phyloP scores from a whole-genome alignment of 1,140 invertebrate genomes.

The Euglossa dilemma region DNA sequence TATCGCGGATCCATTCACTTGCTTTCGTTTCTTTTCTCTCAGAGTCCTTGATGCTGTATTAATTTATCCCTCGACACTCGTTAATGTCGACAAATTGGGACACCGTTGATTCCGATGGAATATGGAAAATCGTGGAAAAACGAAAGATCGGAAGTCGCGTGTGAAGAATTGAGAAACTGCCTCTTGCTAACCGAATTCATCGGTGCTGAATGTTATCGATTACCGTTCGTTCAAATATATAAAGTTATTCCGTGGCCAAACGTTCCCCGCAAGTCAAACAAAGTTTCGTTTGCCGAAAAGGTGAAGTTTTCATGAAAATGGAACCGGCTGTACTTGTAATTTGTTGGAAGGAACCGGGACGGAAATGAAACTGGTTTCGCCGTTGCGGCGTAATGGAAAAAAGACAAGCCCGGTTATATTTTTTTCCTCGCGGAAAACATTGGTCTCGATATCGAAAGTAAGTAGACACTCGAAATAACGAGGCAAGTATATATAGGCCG shows the following conservation, averaged over 20 bases:
- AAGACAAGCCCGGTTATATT: no score
- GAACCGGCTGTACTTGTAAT: background rate
- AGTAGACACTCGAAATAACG: no score
- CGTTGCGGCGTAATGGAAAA: no score
- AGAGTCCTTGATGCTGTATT: no score
- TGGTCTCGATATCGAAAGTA: no score
- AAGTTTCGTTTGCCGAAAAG: background rate
- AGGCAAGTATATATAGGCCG: no score
- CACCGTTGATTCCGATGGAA: background rate
- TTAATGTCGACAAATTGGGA: no score
- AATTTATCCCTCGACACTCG: no score
- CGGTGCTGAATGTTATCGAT: background rate
- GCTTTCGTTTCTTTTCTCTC: no score
- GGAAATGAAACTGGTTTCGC: background rate
- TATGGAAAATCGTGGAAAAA: background rate
- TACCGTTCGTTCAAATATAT: slow-evolving; percentile 8
- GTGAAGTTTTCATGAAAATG: background rate
- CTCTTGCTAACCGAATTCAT: background rate
- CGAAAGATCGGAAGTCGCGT: background rate
- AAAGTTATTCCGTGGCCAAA: background rate
- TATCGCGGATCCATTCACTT: no score
- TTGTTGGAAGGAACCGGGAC: background rate
- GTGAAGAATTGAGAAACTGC: no score
- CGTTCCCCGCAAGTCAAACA: slow-evolving; percentile 8
- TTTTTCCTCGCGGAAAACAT: no score